These are phyloP conservation scores for Heteromormyrus szaboi DNA, from an alignment of 2,797 vertebrate species.

Conservation along the genomic window DNA sequence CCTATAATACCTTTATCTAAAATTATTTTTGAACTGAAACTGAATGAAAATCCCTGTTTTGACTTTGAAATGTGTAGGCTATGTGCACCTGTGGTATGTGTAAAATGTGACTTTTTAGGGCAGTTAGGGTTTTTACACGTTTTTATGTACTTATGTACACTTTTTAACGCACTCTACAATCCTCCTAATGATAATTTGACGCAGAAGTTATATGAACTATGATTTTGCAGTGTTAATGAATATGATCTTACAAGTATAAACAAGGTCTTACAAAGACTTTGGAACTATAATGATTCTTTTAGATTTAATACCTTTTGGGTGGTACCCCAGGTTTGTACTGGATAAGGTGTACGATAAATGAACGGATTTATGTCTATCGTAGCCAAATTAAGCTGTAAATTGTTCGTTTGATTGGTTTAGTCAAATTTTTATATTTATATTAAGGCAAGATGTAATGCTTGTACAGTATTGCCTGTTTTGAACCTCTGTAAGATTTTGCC, in stretches of 20 bases:
- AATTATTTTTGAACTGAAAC: neutral
- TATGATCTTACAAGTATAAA: neutral
- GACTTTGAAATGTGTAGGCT: neutral
- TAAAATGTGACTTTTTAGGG: neutral
- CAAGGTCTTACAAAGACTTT: neutral
- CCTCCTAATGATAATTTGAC: neutral
- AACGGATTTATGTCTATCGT: neutral
- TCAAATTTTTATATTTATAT: neutral
- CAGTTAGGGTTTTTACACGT: neutral
- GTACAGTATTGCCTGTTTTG: neutral
- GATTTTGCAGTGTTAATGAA: neutral
- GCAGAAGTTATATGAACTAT: neutral
- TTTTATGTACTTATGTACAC: neutral
- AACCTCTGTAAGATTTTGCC: neutral
- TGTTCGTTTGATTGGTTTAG: neutral
- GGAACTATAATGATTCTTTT: neutral
- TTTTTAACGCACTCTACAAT: neutral
- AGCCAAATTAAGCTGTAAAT: neutral
- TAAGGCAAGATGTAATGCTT: neutral
- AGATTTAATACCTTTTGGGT: neutral
- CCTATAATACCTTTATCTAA: neutral
- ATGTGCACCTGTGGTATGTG: neutral
- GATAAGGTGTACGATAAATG: neutral
- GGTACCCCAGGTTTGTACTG: neutral
- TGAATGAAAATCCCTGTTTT: neutral